A percentile compares a stretch with the other conserved stretches of the same genome.
phyloP scores from a whole-genome alignment of 2,113 vertebrate species.

The Leptocoma aspasia region DNA sequence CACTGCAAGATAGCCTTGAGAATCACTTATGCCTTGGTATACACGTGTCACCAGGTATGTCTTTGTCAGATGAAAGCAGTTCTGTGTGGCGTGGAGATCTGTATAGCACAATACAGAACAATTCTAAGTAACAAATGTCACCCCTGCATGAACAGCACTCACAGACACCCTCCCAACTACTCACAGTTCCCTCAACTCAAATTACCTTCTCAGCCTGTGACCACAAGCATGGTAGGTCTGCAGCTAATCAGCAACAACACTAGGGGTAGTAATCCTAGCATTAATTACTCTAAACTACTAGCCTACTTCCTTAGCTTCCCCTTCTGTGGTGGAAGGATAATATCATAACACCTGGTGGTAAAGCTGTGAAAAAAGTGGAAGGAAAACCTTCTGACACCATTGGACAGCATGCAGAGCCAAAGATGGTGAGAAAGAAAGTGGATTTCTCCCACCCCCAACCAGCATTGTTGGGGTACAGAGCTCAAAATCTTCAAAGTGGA shows the following conservation, averaged over 20 bases:
- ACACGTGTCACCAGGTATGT: background rate
- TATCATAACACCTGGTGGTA: rapidly evolving
- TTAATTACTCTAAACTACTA: background rate
- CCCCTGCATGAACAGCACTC: background rate
- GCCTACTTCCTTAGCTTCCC: background rate
- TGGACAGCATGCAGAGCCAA: background rate
- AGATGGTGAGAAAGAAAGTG: rapidly evolving
- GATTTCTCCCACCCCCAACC: background rate
- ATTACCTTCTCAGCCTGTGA: background rate
- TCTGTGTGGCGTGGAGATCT: background rate
- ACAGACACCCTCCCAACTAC: background rate
- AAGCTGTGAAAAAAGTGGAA: background rate
- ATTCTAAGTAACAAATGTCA: background rate
- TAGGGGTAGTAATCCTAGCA: background rate
- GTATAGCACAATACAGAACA: background rate
- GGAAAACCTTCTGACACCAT: background rate
- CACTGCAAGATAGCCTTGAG: background rate
- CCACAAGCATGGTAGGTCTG: background rate
- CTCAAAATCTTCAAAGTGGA: background rate
- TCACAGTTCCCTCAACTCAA: background rate
- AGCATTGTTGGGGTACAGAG: background rate
- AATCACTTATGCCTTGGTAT: background rate
- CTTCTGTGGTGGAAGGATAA: background rate
- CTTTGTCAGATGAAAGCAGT: background rate
- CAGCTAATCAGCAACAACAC: background rate